Base-by-base conservation (phyloP, 1,140 invertebrate genomes). In the Eriocheir sinensis region DNA sequence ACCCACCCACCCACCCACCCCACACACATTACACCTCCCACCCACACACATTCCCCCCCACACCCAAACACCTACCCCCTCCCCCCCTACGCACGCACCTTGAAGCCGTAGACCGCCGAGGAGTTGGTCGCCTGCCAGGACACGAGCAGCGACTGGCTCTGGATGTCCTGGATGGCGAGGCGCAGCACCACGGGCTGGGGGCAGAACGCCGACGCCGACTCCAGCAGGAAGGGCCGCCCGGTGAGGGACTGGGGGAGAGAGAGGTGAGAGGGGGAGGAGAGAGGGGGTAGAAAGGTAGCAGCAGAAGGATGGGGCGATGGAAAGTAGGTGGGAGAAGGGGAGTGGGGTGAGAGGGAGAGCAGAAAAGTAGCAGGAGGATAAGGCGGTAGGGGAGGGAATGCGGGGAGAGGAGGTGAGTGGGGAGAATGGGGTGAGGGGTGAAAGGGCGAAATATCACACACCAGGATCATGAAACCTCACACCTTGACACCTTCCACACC, bases 121-220 rank as follows among this genome's bases (percentile, higher is more conserved):
- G 98, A 98, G 97, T 99, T 99, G 96, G 98, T 97, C 96, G 98
- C 98, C 96, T 98, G 98, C 98, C 98, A 99, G 88, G 98, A 98
- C 17, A 99, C 98, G 92, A 98, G 97, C 72, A 99, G 98, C 30
- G 98, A 98, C 97, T 98, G 98, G 3, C 98, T 98, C 96, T 98
- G 98, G 72, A 99, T 98, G 96, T 98, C 98, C 97, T 98, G 98
- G 95, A 98, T 98, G 93, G 98, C 98, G 38, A 99, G 97, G 96
- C 98, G 98, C 79, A 98, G 97, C 95, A 99, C 98, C 95, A 98
- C 97, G 8, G 98, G 98, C 91, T 98, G 97, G 92, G 98, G 98
- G 96, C 98, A 99, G 96, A 99, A 98, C 96, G 98, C 97, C 95
- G 98, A 98, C 9, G 98, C 98, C 96, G 98, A 98, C 95, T 99